Evolutionary conservation across 2,113 vertebrate species (phyloP).

Genomic region (Anser brachyrhynchus): DNA sequence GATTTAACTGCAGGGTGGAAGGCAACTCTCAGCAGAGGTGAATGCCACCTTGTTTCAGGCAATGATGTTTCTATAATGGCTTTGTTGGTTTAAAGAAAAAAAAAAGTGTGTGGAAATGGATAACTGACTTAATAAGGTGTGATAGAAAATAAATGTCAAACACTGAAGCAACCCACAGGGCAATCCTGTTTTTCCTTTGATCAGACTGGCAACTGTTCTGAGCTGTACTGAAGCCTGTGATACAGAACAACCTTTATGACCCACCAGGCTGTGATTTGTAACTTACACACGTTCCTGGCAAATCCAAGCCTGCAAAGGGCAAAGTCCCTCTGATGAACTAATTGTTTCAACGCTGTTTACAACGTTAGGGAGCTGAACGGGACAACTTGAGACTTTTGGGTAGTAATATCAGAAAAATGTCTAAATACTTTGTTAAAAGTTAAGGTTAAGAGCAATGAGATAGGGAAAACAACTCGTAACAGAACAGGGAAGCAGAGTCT

Average conservation of each 20-base stretch:
- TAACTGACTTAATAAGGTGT: background rate
- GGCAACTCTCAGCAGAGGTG: background rate
- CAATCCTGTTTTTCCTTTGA: background rate
- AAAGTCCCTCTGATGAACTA: background rate
- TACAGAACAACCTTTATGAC: accelerated
- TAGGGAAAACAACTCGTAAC: background rate
- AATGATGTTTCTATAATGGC: background rate
- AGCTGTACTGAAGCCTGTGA: background rate
- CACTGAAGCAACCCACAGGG: accelerated
- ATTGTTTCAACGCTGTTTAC: background rate
- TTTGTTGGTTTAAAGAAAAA: background rate
- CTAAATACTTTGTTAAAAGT: background rate
- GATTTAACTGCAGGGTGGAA: background rate
- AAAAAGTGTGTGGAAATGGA: background rate
- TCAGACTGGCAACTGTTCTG: background rate
- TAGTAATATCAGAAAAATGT: background rate
- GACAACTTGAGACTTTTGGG: background rate
- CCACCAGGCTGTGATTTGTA: background rate
- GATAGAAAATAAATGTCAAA: background rate
- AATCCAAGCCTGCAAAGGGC: background rate
- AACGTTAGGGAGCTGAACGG: background rate
- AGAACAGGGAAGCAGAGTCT: background rate
- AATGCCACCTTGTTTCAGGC: background rate
- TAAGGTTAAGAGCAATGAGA: background rate
- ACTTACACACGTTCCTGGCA: background rate